Percentiles rank a stretch among this genome's conserved stretches.
Evolutionary conservation across 1,140 invertebrate species (phyloP).

Genomic region (Diachasmimorpha longicaudata): DNA sequence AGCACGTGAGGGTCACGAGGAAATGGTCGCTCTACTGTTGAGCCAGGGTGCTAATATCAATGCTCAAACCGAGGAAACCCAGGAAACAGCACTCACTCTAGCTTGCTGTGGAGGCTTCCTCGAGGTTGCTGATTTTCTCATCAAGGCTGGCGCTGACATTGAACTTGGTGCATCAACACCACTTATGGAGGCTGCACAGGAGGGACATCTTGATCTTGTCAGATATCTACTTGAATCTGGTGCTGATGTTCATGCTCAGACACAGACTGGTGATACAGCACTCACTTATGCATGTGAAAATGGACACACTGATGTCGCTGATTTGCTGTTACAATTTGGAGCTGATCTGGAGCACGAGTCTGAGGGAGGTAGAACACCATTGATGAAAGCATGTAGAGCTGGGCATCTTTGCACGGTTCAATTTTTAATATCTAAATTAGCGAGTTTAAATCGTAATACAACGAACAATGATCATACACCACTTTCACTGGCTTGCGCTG

Average conservation of each 20-base stretch:
- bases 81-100: constrained; percentile 95
- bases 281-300: constrained; percentile 97
- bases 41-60: constrained; percentile 96
- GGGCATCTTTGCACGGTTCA: constrained; percentile 99
- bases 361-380: constrained; percentile 92
- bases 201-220: constrained; percentile 94
- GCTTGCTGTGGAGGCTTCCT: constrained; percentile 97
- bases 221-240: constrained; percentile 82
- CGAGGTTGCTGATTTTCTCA: constrained; percentile 96
- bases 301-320: constrained; percentile 92
- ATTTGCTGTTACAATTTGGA: constrained; percentile 85
- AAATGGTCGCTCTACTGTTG: constrained; percentile 94
- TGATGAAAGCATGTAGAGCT: constrained; percentile 99
- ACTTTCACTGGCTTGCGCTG: constrained; percentile 94
- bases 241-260: constrained; percentile 92
- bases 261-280: constrained; percentile 95
- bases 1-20: constrained; percentile 96
- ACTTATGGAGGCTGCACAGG: constrained; percentile 97
- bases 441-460: constrained; percentile 92
- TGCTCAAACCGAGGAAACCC: constrained; percentile 97
- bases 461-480: constrained; percentile 99
- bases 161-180: constrained; percentile 96
- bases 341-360: constrained; percentile 94
- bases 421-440: constrained; percentile 91
- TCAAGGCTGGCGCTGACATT: constrained; percentile 94